Conservation (phyloP, 2,113 vertebrate species). For the Bufo gargarizans region DNA sequence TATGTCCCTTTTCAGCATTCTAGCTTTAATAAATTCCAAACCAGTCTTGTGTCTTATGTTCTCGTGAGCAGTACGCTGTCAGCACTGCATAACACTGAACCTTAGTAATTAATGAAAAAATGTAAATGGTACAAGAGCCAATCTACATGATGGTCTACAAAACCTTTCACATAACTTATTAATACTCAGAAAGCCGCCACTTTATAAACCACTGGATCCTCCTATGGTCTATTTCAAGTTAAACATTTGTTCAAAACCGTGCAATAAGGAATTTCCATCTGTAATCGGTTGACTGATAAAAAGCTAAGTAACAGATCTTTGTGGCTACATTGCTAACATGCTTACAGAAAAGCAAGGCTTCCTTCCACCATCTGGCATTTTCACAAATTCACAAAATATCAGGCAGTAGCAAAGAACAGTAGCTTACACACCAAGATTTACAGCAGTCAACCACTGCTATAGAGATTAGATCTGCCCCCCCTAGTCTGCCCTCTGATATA, state of each 20-base stretch:
- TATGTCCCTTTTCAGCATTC: background rate
- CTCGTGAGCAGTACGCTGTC: background rate
- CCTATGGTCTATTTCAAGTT: slow-evolving; percentile 38
- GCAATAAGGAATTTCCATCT: slow-evolving; percentile 38
- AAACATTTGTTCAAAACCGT: slow-evolving; percentile 2
- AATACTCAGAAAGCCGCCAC: background rate
- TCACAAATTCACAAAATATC: slow-evolving; percentile 30
- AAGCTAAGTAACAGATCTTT: slow-evolving; percentile 40
- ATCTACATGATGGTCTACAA: slow-evolving; percentile 34
- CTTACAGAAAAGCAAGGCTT: slow-evolving; percentile 24
- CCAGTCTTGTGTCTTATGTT: background rate
- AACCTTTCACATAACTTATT: background rate
- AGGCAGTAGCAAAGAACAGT: slow-evolving; percentile 51
- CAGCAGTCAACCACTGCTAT: slow-evolving; percentile 48
- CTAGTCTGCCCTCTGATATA: slow-evolving; percentile 73
- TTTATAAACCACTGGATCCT: background rate
- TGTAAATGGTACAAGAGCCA: background rate
- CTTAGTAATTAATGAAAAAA: background rate
- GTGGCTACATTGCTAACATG: slow-evolving; percentile 35
- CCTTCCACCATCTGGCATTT: slow-evolving; percentile 38
- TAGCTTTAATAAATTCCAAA: slow-evolving; percentile 8
- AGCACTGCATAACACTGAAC: slow-evolving; percentile 4
- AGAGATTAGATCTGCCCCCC: slow-evolving; percentile 66
- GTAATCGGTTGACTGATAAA: slow-evolving; percentile 29
- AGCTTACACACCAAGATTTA: slow-evolving; percentile 61